Evolutionary conservation across 1,140 invertebrate genomes (phyloP), one percentile per base, ranked within the genome.

Genomic region (Lycorma delicatula): DNA sequence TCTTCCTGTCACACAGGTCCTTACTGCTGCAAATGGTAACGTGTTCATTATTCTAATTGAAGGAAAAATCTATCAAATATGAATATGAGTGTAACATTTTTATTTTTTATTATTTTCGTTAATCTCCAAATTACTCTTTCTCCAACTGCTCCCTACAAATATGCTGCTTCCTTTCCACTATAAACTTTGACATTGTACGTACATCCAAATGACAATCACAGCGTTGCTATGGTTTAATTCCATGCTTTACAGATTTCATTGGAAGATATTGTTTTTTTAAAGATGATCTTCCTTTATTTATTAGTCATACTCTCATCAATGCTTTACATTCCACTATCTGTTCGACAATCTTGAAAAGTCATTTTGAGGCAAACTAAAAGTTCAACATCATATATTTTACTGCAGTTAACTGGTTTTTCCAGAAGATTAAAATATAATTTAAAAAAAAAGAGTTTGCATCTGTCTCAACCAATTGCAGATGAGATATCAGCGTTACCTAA

Each of bases 171-270:
- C 60, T 60, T 62, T 41, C 64, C 67, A 27, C 38, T 22, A 54
- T 66, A 67, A 27, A 68, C 56, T 25, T 67, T 61, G 11, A 63
- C 29, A 47, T 68, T 64, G 56, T 66, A 70, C 22, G 36, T 59
- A 54, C 62, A 67, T 13, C 67, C 64, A 41, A 57, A 58, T 59
- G 16, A 22, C 64, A 26, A 59, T 70, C 66, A 58, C 62, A 61
- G 26, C 62, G 25, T 28, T 59, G 20, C 67, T 67, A 71, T 20
- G 69, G 54, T 62, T 70, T 70, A 34, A 69, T 67, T 22, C 70
- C 70, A 46, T 62, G 27, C 63, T 71, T 69, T n/a, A 63, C 64
- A 5, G 64, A 64, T 47, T 70, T 70, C 34, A 69, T 31, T 20
- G 67, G 67, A 26, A 66, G 34, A 31, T 63, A 66, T 52, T 66